phyloP scores from a whole-genome alignment of 2,113 vertebrate species.

The Antennarius striatus region DNA sequence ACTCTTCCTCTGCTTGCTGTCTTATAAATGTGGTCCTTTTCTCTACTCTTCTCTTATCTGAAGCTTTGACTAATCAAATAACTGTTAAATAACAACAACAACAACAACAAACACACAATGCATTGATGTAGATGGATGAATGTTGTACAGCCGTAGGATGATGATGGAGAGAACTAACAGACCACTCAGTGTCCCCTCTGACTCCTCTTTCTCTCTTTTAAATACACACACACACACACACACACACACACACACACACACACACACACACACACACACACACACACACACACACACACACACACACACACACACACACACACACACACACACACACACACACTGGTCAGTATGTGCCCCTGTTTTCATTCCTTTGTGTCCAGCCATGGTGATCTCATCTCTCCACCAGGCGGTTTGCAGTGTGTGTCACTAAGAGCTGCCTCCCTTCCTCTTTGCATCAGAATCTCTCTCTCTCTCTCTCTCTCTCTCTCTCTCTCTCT shows the following conservation, averaged over 20 bases:
- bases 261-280: constrained; percentile 8
- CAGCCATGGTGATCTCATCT: constrained; percentile 74
- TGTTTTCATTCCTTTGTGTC: constrained; percentile 75
- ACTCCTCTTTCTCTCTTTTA: constrained; percentile 22
- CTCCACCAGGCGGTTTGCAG: constrained; percentile 61
- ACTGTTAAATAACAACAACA: constrained; percentile 39
- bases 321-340: constrained; percentile 14
- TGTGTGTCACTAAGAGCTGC: constrained; percentile 59
- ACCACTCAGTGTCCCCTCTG: neutral
- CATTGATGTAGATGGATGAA: constrained; percentile 9
- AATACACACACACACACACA: constrained; percentile 18
- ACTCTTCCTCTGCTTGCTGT: constrained; percentile 30
- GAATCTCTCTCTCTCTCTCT: constrained; percentile 8
- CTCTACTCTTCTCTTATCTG: neutral
- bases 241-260: constrained; percentile 12
- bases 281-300: constrained; percentile 9
- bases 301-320: constrained; percentile 13
- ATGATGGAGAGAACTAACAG: constrained; percentile 33
- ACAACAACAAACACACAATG: constrained; percentile 43
- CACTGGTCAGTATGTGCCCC: constrained; percentile 25
- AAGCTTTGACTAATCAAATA: constrained; percentile 7
- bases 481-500: constrained; percentile 3
- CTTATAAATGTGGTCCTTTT: constrained; percentile 24
- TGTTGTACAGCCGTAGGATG: neutral
- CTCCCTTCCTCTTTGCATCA: constrained; percentile 60